These are phyloP conservation scores for Apodemia mormo DNA, from an alignment of 2,888 invertebrate genomes.

Conservation along the genomic window DNA sequence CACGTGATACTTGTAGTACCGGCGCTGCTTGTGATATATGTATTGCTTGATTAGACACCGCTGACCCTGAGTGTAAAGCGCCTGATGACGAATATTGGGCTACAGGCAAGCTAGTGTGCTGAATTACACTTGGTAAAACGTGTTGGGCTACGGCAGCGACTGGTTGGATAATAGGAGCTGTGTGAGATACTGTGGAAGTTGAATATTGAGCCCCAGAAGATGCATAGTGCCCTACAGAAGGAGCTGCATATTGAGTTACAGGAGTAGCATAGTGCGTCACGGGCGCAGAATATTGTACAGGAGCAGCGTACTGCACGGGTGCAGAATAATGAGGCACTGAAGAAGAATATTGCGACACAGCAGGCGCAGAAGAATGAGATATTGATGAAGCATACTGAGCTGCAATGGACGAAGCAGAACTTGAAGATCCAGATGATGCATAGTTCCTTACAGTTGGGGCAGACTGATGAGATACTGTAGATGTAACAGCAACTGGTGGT, in stretches of 20 bases:
- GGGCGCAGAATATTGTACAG: slow-evolving; percentile 45
- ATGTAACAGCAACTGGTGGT: slow-evolving; percentile 37
- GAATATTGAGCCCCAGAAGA: slow-evolving; percentile 39
- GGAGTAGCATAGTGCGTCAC: slow-evolving; percentile 39
- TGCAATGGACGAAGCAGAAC: slow-evolving; percentile 14
- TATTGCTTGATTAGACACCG: slow-evolving; percentile 24
- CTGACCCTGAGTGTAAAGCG: slow-evolving; percentile 41
- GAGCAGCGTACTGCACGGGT: slow-evolving; percentile 40
- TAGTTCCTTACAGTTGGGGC: slow-evolving; percentile 31
- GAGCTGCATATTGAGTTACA: slow-evolving; percentile 41
- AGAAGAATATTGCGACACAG: slow-evolving; percentile 39
- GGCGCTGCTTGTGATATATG: slow-evolving; percentile 20
- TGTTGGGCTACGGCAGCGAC: slow-evolving; percentile 11
- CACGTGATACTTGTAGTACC: slow-evolving; percentile 28
- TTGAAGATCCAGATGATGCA: slow-evolving; percentile 6
- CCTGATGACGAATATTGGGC: slow-evolving; percentile 39
- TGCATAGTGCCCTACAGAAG: slow-evolving; percentile 42
- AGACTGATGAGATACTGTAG: slow-evolving; percentile 19
- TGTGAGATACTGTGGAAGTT: slow-evolving; percentile 32
- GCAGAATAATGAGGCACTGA: slow-evolving; percentile 31
- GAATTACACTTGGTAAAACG: slow-evolving; percentile 23
- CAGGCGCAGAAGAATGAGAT: slow-evolving; percentile 30
- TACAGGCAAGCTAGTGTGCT: slow-evolving; percentile 31
- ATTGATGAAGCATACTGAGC: slow-evolving; percentile 26
- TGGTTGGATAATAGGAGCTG: slow-evolving; percentile 28